These are phyloP conservation scores for Pica pica DNA, from an alignment of 2,113 vertebrate species.

Conservation along the genomic window DNA sequence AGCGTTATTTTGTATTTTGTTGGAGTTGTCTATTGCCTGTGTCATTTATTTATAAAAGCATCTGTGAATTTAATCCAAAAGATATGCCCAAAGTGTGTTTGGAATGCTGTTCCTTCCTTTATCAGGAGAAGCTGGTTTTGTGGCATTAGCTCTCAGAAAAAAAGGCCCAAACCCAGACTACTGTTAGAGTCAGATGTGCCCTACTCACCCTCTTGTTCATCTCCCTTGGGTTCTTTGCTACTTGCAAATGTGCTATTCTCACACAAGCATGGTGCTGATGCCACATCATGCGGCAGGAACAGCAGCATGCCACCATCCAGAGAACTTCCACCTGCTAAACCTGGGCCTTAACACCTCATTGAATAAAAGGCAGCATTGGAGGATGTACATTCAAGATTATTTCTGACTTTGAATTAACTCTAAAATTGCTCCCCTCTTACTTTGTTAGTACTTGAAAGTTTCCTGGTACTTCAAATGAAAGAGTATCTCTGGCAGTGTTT, in stretches of 20 bases:
- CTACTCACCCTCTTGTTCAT: neutral
- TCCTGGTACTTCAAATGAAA: neutral
- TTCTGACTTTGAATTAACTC: neutral
- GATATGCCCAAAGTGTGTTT: neutral
- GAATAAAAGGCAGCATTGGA: neutral
- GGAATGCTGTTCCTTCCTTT: neutral
- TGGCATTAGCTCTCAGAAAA: neutral
- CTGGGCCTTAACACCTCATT: neutral
- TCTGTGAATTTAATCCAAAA: neutral
- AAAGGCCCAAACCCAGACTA: neutral
- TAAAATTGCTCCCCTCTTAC: neutral
- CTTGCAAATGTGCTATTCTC: neutral
- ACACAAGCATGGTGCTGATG: neutral
- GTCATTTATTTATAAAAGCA: neutral
- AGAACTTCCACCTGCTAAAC: neutral
- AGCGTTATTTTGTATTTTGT: neutral
- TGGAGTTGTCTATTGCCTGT: neutral
- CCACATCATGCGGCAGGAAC: neutral
- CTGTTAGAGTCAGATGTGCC: neutral
- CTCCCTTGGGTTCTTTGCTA: neutral
- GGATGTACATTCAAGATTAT: neutral
- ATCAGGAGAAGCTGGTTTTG: neutral
- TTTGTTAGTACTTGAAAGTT: neutral
- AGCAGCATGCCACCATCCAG: neutral
- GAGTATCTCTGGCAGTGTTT: neutral